phyloP scores from a whole-genome alignment of 2,888 invertebrate species.

The Agonopterix subpropinquella region DNA sequence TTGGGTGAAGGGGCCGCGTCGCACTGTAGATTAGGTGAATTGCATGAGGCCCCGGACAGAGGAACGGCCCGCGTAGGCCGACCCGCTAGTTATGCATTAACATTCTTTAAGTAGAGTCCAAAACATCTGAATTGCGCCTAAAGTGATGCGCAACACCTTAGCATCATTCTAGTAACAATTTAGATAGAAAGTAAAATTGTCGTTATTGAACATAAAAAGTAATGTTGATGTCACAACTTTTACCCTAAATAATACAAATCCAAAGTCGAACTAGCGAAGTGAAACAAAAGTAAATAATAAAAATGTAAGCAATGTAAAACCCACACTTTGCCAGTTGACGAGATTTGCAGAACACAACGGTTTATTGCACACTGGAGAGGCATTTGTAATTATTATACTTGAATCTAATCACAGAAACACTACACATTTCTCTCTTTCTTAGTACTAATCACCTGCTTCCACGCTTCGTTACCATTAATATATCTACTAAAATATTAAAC shows the following conservation, averaged over 20 bases:
- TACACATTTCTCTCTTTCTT: conserved; percentile 5
- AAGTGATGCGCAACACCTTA: background rate
- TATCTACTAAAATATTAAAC: background rate
- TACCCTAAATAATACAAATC: background rate
- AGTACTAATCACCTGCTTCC: conserved; percentile 6
- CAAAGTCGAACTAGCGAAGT: background rate
- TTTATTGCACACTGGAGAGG: conserved; percentile 1
- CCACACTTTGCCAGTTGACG: background rate
- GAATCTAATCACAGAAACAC: conserved; percentile 6
- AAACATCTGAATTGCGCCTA: background rate
- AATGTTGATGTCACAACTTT: conserved; percentile 3
- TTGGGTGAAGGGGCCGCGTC: conserved; percentile 72
- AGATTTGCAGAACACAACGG: background rate
- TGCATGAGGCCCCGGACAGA: conserved; percentile 54
- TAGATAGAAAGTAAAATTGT: background rate
- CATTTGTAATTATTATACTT: background rate
- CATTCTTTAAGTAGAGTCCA: conserved; percentile 25
- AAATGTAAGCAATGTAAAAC: too few relatives aligned
- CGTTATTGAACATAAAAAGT: background rate
- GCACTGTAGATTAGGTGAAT: conserved; percentile 69
- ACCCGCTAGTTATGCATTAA: conserved; percentile 46
- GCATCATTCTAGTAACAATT: background rate
- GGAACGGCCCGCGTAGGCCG: conserved; percentile 37
- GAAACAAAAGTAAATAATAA: too few relatives aligned
- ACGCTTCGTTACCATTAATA: conserved; percentile 5